These are phyloP conservation scores for Lysandra bellargus DNA, from an alignment of 2,888 invertebrate species.

Conservation along the genomic window DNA sequence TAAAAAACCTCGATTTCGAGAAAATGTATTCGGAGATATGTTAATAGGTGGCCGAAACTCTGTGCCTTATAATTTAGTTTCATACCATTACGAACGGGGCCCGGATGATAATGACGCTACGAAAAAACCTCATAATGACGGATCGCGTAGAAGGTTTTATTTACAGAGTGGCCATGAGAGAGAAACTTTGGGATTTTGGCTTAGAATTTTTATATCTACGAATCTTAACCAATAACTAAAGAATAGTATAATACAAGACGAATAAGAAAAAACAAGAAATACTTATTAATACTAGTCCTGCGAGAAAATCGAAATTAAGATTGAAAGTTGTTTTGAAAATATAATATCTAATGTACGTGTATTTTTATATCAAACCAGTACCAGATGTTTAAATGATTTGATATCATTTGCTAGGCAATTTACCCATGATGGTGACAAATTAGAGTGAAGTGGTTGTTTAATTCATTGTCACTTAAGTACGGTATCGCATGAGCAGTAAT, in stretches of 20 bases:
- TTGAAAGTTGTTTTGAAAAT: not conserved
- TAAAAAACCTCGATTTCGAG: slow-evolving; percentile 44
- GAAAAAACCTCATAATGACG: slow-evolving; percentile 55
- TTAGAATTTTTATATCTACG: not conserved
- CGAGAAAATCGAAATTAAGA: not conserved
- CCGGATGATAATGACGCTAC: slow-evolving; percentile 57
- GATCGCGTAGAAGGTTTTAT: slow-evolving; percentile 45
- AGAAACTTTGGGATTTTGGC: not conserved
- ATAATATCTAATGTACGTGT: not conserved
- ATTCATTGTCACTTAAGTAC: slow-evolving; percentile 30
- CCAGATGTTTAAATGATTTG: slow-evolving; percentile 27
- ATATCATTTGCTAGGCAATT: slow-evolving; percentile 27
- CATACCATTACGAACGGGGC: slow-evolving; percentile 62
- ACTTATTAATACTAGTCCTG: not conserved
- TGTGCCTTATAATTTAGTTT: slow-evolving; percentile 71
- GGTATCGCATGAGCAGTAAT: slow-evolving; percentile 18
- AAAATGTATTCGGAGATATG: slow-evolving; percentile 56
- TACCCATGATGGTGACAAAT: slow-evolving; percentile 24
- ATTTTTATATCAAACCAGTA: not conserved
- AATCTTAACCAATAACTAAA: not conserved
- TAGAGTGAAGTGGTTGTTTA: slow-evolving; percentile 21
- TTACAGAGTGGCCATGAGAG: slow-evolving; percentile 31
- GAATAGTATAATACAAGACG: not conserved
- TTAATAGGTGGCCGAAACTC: slow-evolving; percentile 66
- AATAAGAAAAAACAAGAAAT: not conserved